A percentile compares a stretch with the other conserved stretches of the same genome.
phyloP scores from a whole-genome alignment of 2,888 invertebrate species.

The Byasa hedistus region DNA sequence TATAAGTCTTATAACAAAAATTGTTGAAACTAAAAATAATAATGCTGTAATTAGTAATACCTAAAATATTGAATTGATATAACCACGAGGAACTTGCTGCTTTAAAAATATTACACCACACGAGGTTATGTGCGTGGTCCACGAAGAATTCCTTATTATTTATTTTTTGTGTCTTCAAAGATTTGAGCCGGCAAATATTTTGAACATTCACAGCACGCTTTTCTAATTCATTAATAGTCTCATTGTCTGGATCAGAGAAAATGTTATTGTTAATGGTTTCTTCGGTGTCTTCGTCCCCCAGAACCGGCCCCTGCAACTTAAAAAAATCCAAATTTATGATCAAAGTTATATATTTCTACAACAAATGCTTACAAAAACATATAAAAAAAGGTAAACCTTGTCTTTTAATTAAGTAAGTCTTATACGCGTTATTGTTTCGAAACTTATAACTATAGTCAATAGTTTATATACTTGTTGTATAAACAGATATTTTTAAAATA shows the following conservation, averaged over 20 bases:
- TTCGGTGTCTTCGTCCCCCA: constrained; percentile 59
- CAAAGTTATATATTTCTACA: background rate
- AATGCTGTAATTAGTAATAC: constrained; percentile 45
- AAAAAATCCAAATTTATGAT: constrained; percentile 19
- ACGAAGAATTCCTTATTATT: constrained; percentile 88
- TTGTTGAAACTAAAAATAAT: background rate
- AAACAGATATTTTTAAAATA: background rate
- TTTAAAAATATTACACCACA: constrained; percentile 88
- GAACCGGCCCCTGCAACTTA: constrained; percentile 66
- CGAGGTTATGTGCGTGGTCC: constrained; percentile 82
- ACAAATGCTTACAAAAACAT: background rate
- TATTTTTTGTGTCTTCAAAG: constrained; percentile 63
- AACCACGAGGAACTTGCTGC: constrained; percentile 90
- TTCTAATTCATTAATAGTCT: constrained; percentile 70
- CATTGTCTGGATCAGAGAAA: constrained; percentile 59
- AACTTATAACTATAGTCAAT: background rate
- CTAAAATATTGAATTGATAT: constrained; percentile 87
- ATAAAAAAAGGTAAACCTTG: background rate
- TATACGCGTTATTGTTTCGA: background rate
- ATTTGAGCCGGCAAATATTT: constrained; percentile 69
- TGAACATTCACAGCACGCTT: constrained; percentile 67
- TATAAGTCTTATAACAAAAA: background rate
- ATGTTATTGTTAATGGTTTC: constrained; percentile 51
- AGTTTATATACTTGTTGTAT: background rate
- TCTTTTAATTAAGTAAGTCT: background rate